These are phyloP conservation scores for Andrena bucephala DNA, from an alignment of 2,888 invertebrate species.

Conservation along the genomic window DNA sequence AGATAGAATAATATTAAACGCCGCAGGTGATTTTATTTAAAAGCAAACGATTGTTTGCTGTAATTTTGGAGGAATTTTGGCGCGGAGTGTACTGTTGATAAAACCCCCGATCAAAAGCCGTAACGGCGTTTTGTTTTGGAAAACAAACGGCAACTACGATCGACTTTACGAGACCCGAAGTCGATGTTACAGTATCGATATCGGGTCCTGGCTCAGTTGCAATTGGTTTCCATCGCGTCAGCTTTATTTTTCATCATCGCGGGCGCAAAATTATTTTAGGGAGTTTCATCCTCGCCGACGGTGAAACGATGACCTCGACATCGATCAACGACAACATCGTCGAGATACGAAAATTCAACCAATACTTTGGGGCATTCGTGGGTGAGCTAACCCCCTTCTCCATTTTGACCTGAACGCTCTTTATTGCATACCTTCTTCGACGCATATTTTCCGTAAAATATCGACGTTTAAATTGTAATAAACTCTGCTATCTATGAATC, in stretches of 20 bases:
- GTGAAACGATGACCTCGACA: constrained; percentile 45
- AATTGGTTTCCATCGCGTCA: constrained; percentile 28
- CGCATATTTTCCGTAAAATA: too few species aligned
- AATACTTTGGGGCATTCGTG: constrained; percentile 77
- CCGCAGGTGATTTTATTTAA: neutral
- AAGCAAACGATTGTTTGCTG: neutral
- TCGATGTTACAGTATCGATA: constrained; percentile 50
- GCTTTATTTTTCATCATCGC: constrained; percentile 18
- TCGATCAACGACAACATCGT: constrained; percentile 29
- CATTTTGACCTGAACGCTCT: neutral
- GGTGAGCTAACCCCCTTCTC: constrained; percentile 71
- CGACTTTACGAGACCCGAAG: constrained; percentile 53
- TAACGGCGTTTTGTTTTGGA: constrained; percentile 56
- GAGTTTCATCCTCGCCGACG: neutral
- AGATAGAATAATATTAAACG: neutral
- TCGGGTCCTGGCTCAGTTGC: constrained; percentile 37
- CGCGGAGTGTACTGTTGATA: neutral
- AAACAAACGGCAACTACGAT: constrained; percentile 54
- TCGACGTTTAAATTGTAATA: too few species aligned
- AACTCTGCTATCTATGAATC: too few species aligned
- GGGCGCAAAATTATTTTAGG: constrained; percentile 13
- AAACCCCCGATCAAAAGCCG: constrained; percentile 14
- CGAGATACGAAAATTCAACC: constrained; percentile 71
- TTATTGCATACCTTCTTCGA: too few species aligned
- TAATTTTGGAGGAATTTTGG: neutral